Conservation (phyloP, 2,113 vertebrate species). For the Osmerus eperlanus region DNA sequence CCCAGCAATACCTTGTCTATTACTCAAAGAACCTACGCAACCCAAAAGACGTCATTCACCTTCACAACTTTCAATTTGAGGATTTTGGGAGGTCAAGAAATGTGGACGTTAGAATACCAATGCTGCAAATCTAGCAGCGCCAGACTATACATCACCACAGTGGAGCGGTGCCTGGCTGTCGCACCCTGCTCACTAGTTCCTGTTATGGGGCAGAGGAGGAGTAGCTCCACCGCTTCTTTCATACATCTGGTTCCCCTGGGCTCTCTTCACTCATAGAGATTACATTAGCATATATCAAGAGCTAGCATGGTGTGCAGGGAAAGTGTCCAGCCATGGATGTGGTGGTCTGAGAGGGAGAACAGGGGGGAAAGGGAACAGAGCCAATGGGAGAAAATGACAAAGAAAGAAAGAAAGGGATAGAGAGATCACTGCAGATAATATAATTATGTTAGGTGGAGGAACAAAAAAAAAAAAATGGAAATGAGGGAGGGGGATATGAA, state of each 20-base stretch:
- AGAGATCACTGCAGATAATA: not conserved
- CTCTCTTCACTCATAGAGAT: not conserved
- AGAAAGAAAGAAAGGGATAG: not conserved
- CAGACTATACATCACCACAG: not conserved
- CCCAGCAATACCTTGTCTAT: too few species aligned
- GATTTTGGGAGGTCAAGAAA: too few species aligned
- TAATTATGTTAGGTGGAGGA: not conserved
- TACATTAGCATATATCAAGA: constrained; percentile 8
- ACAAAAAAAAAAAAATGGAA: too few species aligned
- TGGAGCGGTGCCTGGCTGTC: not conserved
- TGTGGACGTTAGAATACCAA: not conserved
- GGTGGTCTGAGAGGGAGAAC: not conserved
- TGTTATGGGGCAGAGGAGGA: not conserved
- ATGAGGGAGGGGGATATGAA: not conserved
- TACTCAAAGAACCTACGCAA: too few species aligned
- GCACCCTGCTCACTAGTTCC: not conserved
- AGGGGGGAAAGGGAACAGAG: not conserved
- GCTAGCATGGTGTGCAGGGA: not conserved
- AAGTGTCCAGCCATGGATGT: not conserved
- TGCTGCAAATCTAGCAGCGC: not conserved
- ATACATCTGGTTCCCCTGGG: not conserved
- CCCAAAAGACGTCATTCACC: too few species aligned
- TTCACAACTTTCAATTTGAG: too few species aligned
- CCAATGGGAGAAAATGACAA: not conserved
- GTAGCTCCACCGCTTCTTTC: not conserved